Evolutionary conservation across 2,113 vertebrate species (phyloP), one percentile per base, ranked within the genome.

Genomic region (Toxostoma redivivum): DNA sequence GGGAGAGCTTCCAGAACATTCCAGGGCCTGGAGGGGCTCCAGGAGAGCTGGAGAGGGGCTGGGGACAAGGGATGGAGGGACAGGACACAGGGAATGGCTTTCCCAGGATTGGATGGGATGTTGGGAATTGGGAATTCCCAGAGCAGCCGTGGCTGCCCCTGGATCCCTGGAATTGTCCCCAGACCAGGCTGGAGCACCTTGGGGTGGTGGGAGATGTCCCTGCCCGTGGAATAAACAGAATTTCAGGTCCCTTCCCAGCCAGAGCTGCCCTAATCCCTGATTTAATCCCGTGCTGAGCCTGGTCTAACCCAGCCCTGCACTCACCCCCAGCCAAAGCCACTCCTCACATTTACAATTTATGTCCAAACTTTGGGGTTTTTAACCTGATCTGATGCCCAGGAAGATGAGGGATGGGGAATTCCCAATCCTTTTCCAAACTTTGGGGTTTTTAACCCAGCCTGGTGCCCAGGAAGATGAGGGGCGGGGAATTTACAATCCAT

Each of bases 221-320:
- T 62, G 73, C 15, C 47, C 50, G 17, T 18, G 22, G 21, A 11
- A 27, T 12, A 17, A n/a, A 7, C 1, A 6, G 5, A 10, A 5
- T 65, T 27, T 24, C 3, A 11, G 15, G 19, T 57, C 15, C 18
- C 44, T 22, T 5, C 28, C 62, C 1, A 7, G 11, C 47, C 47
- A 28, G 13, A 9, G 8, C 33, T 37, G 38, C 3, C 45, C 51
- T 1, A 3, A 8, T 21, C 53, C 24, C 11, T 30, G 45, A 6
- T 1, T 8, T 2, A 3, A 3, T 3, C 30, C 3, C 18, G 1
- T 0, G 12, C n/a, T 16, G 66, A 18, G 35, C 42, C 30, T 5
- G 30, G 2, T 15, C 7, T 2, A 15, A 14, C 12, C 61, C 42
- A 9, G 9, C 3, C 20, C 72, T 11, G 31, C n/a, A n/a, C n/a